A percentile compares a stretch with the other conserved stretches of the same genome.
Evolutionary conservation across 2,888 invertebrate species (phyloP).

Genomic region (Parnassius orleans): DNA sequence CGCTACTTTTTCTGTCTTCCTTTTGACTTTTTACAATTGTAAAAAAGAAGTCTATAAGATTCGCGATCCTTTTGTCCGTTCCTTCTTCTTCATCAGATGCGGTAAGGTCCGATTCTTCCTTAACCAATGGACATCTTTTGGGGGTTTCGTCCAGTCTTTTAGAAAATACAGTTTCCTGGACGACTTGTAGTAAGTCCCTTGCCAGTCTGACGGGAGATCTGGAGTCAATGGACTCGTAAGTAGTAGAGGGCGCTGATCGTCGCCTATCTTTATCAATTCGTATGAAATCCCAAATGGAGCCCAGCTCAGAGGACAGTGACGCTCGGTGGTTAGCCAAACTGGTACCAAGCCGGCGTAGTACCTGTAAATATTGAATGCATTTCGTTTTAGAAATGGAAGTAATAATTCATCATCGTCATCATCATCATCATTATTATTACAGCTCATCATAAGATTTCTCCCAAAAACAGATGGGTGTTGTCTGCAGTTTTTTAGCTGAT

Average conservation of each 20-base stretch:
- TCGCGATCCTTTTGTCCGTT: slow-evolving; percentile 67
- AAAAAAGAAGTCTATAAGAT: slow-evolving; percentile 75
- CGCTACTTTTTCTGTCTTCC: slow-evolving; percentile 67
- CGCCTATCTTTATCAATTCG: slow-evolving; percentile 58
- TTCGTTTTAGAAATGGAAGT: too few species aligned
- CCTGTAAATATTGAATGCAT: slow-evolving; percentile 40
- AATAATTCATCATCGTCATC: too few species aligned
- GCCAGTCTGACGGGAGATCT: slow-evolving; percentile 65
- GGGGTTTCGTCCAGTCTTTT: slow-evolving; percentile 58
- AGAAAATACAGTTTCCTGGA: slow-evolving; percentile 70
- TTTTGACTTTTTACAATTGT: slow-evolving; percentile 75
- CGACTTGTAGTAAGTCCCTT: slow-evolving; percentile 67
- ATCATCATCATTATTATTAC: too few species aligned
- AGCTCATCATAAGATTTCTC: too few species aligned
- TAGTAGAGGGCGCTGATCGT: slow-evolving; percentile 56
- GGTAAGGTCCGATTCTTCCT: slow-evolving; percentile 66
- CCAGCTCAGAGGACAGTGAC: slow-evolving; percentile 67
- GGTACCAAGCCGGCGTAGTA: slow-evolving; percentile 68
- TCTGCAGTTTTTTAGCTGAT: too few species aligned
- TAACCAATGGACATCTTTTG: slow-evolving; percentile 66
- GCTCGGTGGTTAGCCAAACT: slow-evolving; percentile 70
- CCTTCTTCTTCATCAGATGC: slow-evolving; percentile 67
- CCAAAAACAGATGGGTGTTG: too few species aligned
- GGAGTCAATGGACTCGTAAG: slow-evolving; percentile 59
- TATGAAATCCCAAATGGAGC: slow-evolving; percentile 74